Conservation (phyloP, 1,140 invertebrate genomes). For the Papilio helenus region DNA sequence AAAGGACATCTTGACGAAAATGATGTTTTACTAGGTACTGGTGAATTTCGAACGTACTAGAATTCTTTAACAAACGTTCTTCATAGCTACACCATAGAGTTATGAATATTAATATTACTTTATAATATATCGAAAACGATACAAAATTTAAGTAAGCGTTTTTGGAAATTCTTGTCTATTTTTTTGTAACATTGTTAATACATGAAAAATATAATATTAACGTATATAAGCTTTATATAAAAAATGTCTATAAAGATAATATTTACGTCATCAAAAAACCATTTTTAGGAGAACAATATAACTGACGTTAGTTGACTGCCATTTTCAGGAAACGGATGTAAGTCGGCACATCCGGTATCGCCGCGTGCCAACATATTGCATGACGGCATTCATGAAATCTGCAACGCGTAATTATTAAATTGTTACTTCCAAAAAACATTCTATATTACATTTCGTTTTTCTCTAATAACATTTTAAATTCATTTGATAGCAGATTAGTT, state of each 20-base stretch:
- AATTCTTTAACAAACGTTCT: not conserved
- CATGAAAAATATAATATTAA: too few relatives aligned
- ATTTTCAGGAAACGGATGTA: slow-evolving; percentile 69
- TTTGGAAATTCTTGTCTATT: too few relatives aligned
- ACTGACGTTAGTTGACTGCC: slow-evolving; percentile 60
- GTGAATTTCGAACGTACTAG: not conserved
- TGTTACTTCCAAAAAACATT: not conserved
- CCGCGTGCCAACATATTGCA: slow-evolving; percentile 59
- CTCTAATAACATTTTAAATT: not conserved
- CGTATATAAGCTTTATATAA: not conserved
- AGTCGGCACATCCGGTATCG: slow-evolving; percentile 66
- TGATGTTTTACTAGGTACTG: not conserved
- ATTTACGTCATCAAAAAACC: slow-evolving; percentile 31
- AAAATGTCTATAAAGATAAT: not conserved
- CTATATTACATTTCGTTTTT: not conserved
- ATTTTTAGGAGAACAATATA: slow-evolving; percentile 38
- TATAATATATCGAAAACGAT: too few relatives aligned
- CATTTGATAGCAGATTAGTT: too few relatives aligned
- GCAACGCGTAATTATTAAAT: slow-evolving; percentile 35
- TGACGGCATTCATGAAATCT: slow-evolving; percentile 41
- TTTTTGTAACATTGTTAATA: too few relatives aligned
- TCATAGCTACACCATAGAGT: too few relatives aligned
- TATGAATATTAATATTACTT: too few relatives aligned
- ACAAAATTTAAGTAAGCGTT: too few relatives aligned
- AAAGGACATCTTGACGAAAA: not conserved